Evolutionary conservation across 2,888 invertebrate species (phyloP).

Genomic region (Hyalella azteca): DNA sequence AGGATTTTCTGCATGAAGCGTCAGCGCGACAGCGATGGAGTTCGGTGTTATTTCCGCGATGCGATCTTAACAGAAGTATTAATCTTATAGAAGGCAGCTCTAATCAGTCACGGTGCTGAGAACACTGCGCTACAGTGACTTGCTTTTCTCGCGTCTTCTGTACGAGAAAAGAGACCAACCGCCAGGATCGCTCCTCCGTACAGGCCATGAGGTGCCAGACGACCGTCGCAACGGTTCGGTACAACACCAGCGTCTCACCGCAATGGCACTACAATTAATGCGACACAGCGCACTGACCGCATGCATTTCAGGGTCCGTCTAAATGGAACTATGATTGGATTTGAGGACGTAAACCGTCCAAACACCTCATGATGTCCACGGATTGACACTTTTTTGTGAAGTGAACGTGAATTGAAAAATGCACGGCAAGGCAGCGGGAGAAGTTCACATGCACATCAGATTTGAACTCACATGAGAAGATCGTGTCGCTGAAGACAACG

Average conservation of each 20-base stretch:
- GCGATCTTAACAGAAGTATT: conserved; percentile 29
- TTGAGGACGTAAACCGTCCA: background rate
- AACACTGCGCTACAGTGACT: conserved; percentile 26
- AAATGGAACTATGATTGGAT: conserved; percentile 17
- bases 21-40: background rate
- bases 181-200: background rate
- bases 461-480: too few relatives aligned
- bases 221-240: background rate
- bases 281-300: background rate
- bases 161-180: background rate
- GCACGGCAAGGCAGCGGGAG: too few relatives aligned
- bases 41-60: conserved; percentile 19
- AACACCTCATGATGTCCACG: background rate
- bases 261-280: too few relatives aligned
- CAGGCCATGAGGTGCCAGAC: background rate
- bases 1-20: background rate
- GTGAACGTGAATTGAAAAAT: background rate
- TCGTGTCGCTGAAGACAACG: too few relatives aligned
- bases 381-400: background rate
- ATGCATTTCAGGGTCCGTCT: background rate
- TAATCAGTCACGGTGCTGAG: conserved; percentile 31
- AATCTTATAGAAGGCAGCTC: conserved; percentile 28
- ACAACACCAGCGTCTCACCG: background rate
- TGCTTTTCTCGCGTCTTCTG: conserved; percentile 1
- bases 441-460: too few relatives aligned